These are phyloP conservation scores for Platysteira castanea DNA, from an alignment of 2,113 vertebrate species.

Conservation along the genomic window DNA sequence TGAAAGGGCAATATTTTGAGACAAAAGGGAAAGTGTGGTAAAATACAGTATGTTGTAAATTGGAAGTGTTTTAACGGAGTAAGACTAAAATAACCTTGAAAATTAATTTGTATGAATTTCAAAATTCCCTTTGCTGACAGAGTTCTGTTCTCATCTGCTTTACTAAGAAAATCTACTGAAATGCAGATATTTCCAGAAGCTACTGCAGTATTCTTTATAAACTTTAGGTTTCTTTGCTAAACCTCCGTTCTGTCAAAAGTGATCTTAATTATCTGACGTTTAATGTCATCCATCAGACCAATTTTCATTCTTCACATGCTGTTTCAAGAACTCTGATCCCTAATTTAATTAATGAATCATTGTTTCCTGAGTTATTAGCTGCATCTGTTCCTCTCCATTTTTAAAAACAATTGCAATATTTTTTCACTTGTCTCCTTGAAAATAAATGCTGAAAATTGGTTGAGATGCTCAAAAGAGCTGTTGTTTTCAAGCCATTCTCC, in stretches of 20 bases:
- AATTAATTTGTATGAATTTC: not conserved
- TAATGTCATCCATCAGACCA: conserved; percentile 34
- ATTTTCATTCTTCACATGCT: conserved; percentile 19
- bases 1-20: not conserved
- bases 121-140: not conserved
- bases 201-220: not conserved
- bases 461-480: not conserved
- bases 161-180: not conserved
- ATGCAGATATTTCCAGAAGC: not conserved
- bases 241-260: conserved; percentile 30
- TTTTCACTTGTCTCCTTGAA: not conserved
- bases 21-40: not conserved
- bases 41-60: not conserved
- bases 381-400: not conserved
- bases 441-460: not conserved
- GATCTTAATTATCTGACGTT: conserved; percentile 16
- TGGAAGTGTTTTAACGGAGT: not conserved
- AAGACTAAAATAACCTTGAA: not conserved
- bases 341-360: conserved; percentile 61
- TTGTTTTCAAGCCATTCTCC: not conserved
- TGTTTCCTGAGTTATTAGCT: conserved; percentile 4
- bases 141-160: not conserved
- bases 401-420: not conserved
- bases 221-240: conserved; percentile 24
- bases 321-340: conserved; percentile 41